Evolutionary conservation across 2,888 invertebrate genomes (phyloP).

Genomic region (Gastracanthus pulcherrimus): DNA sequence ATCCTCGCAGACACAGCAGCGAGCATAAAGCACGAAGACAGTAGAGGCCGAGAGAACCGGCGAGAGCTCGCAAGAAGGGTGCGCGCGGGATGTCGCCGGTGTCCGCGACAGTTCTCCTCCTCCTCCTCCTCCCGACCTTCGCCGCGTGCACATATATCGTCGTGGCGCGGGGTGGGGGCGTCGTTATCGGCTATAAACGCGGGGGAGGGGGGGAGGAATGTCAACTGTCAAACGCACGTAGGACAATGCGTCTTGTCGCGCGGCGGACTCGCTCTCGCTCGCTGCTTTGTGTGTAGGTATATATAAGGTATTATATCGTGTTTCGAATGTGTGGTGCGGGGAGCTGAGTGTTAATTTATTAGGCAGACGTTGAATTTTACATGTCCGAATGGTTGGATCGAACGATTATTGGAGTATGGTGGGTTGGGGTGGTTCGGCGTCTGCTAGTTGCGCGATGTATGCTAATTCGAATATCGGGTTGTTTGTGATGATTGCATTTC

Average conservation of each 20-base stretch:
- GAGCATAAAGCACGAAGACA: not conserved
- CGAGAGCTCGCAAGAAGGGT: not conserved
- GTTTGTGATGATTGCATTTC: not conserved
- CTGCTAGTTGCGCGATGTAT: not conserved
- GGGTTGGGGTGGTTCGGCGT: not conserved
- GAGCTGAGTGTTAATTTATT: conserved; percentile 32
- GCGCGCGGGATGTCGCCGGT: conserved; percentile 25
- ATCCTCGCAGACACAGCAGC: conserved; percentile 4
- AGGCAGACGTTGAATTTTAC: conserved; percentile 23
- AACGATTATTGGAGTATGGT: not conserved
- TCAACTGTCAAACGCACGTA: conserved; percentile 65
- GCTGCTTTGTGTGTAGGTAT: too few relatives aligned
- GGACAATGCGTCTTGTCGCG: conserved; percentile 59
- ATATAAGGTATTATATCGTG: too few relatives aligned
- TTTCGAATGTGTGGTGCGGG: too few relatives aligned
- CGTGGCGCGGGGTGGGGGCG: not conserved
- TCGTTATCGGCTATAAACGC: conserved; percentile 48
- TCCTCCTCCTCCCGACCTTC: not conserved
- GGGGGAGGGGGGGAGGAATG: conserved; percentile 12
- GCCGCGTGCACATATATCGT: not conserved
- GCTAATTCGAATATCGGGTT: not conserved
- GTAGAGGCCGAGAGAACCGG: not conserved
- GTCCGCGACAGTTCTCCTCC: conserved; percentile 49
- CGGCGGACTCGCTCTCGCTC: too few relatives aligned
- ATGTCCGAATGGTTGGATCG: not conserved